Base-by-base conservation (phyloP, 2,797 vertebrate species). In the Calcarius lapponicus region DNA sequence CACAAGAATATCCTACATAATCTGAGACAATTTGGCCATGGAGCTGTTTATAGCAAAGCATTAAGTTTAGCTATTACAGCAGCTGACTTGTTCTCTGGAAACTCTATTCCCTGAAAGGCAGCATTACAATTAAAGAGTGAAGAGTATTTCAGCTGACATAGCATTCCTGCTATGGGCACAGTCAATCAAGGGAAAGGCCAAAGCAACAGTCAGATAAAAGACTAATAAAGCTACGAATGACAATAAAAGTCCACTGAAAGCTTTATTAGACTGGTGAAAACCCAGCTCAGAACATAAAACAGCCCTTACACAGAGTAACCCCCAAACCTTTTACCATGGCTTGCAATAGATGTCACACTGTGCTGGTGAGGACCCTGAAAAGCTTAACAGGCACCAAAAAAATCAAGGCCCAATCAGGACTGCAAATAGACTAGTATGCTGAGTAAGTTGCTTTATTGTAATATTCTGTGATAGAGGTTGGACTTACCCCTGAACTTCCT, bases 201-300 rank as follows among this genome's bases (percentile, higher is more conserved):
- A 95, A 95, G 86, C 86, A 95, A 92, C 86, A 95, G 94, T 90
- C 88, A 96, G 93, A 97, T 96, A 90, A 95, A 95, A 94, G 88
- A 86, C 94, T 95, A 96, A 96, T 96, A 96, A 95, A 96, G 90
- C 93, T 64, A 92, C 14, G 13, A 93, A 90, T 92, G 91, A 96
- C 90, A 96, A 90, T 95, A 96, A 94, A 96, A 95, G 93, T 93
- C 95, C 76, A 92, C 92, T 80, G 90, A 96, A 97, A 95, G 92
- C 88, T 97, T 97, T 96, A 95, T 95, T 95, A 95, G 90, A 61
- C 78, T 82, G 90, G 80, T 93, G 94, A 95, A 96, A 96, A 82
- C 60, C 86, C 71, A 60, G 38, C 74, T 92, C 32, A 76, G 82
- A 70, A 81, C 87, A 86, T 88, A 84, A 92, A 97, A 50, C 60